Conservation (phyloP, 2,888 invertebrate species). For the Odontomyia ornata region DNA sequence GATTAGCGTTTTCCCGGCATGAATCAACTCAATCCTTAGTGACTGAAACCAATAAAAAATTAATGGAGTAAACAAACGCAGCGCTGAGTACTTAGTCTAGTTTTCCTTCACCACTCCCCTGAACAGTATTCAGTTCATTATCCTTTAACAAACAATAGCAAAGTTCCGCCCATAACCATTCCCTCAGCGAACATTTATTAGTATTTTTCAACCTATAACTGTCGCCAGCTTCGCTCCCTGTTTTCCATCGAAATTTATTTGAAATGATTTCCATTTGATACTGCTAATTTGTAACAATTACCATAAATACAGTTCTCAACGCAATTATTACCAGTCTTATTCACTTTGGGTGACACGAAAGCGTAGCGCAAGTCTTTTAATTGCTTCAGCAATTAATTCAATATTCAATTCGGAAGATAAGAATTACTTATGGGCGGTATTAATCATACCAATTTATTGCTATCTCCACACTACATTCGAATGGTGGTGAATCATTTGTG, state of each 20-base stretch:
- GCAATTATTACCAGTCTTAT: constrained; percentile 21
- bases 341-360: neutral
- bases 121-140: too few species aligned
- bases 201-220: too few species aligned
- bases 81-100: too few species aligned
- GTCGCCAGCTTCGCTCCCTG: neutral
- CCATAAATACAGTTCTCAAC: constrained; percentile 33
- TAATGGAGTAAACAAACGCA: too few species aligned
- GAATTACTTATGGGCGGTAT: constrained; percentile 5
- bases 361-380: constrained; percentile 25
- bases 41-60: too few species aligned
- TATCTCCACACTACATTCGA: neutral
- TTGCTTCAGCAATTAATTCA: constrained; percentile 39
- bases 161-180: too few species aligned
- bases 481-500: constrained; percentile 8
- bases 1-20: too few species aligned
- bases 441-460: constrained; percentile 25
- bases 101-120: too few species aligned
- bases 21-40: too few species aligned
- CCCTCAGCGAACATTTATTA: too few species aligned
- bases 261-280: neutral
- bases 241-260: neutral
- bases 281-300: constrained; percentile 35
- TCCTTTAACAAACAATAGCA: too few species aligned
- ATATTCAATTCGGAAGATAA: constrained; percentile 31